A percentile compares a stretch with the other conserved stretches of the same genome.
These are phyloP conservation scores for Lasius platythorax DNA, from an alignment of 2,888 invertebrate genomes.

Conservation along the genomic window DNA sequence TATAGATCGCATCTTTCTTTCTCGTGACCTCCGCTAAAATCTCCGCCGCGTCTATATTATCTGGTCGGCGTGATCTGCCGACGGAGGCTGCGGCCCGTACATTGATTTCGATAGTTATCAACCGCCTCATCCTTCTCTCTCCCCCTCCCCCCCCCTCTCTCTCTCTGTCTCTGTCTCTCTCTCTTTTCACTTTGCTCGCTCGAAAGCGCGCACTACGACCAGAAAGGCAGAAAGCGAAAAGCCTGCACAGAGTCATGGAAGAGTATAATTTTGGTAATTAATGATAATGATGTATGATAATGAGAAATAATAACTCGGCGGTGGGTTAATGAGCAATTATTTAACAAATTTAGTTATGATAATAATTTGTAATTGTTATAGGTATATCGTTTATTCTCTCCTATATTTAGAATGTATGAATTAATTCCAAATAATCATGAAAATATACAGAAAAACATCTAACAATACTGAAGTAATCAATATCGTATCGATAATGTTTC, in stretches of 20 bases:
- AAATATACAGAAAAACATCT: neutral
- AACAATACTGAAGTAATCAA: neutral
- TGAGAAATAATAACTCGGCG: conserved; percentile 44
- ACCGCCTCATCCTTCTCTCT: conserved; percentile 40
- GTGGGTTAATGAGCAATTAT: conserved; percentile 49
- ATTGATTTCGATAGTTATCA: conserved; percentile 74
- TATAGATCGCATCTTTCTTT: conserved; percentile 66
- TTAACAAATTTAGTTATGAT: conserved; percentile 33
- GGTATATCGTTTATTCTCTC: conserved; percentile 14
- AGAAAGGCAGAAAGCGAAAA: conserved; percentile 24
- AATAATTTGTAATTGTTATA: conserved; percentile 43
- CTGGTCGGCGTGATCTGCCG: conserved; percentile 61
- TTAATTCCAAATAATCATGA: conserved; percentile 1
- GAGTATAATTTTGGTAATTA: conserved; percentile 51
- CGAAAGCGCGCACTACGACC: conserved; percentile 16
- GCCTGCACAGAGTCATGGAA: conserved; percentile 9
- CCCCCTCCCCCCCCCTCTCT: neutral
- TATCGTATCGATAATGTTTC: neutral
- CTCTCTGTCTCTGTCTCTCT: neutral
- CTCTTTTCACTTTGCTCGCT: neutral
- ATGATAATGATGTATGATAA: conserved; percentile 45
- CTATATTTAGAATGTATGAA: neutral
- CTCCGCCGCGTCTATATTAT: conserved; percentile 43
- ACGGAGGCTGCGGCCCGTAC: conserved; percentile 68
- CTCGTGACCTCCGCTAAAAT: conserved; percentile 70